These are phyloP conservation scores for Diorhabda carinulata DNA, from an alignment of 1,140 invertebrate genomes.

Conservation along the genomic window DNA sequence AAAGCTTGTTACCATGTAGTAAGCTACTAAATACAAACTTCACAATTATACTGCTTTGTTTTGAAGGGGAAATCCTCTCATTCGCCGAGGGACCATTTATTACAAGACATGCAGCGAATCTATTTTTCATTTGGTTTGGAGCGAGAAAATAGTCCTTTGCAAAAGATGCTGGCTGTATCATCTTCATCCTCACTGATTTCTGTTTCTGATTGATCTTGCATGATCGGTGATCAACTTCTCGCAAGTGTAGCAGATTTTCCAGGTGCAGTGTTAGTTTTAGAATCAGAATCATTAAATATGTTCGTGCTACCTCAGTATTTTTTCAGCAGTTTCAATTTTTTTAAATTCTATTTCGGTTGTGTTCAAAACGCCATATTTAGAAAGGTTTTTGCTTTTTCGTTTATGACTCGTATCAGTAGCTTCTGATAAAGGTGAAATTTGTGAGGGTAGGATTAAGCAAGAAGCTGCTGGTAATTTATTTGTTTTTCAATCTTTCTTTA, in stretches of 20 bases:
- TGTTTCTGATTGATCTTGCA: no score
- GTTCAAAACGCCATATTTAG: neutral
- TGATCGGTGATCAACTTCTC: no score
- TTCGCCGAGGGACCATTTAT: conserved; percentile 9
- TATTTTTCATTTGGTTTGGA: conserved; percentile 8
- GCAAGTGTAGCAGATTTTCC: neutral
- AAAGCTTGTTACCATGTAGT: neutral
- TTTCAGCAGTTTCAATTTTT: neutral
- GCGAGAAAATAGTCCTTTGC: conserved; percentile 9
- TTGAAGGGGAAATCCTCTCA: neutral
- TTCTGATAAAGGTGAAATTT: neutral
- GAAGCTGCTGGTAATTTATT: conserved; percentile 3
- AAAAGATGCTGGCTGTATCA: conserved; percentile 7
- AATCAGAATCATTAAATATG: neutral
- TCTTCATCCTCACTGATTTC: neutral
- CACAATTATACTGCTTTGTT: neutral
- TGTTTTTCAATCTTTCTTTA: neutral
- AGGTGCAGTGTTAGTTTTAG: neutral
- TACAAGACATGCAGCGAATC: conserved; percentile 11
- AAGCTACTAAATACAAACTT: neutral
- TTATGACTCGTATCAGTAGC: neutral
- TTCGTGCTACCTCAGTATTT: neutral
- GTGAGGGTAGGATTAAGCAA: conserved; percentile 3
- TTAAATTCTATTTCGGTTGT: no score
- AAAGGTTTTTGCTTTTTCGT: conserved; percentile 3